These are phyloP conservation scores for Pomatostomus ruficeps DNA, from an alignment of 2,113 vertebrate genomes.

Conservation along the genomic window DNA sequence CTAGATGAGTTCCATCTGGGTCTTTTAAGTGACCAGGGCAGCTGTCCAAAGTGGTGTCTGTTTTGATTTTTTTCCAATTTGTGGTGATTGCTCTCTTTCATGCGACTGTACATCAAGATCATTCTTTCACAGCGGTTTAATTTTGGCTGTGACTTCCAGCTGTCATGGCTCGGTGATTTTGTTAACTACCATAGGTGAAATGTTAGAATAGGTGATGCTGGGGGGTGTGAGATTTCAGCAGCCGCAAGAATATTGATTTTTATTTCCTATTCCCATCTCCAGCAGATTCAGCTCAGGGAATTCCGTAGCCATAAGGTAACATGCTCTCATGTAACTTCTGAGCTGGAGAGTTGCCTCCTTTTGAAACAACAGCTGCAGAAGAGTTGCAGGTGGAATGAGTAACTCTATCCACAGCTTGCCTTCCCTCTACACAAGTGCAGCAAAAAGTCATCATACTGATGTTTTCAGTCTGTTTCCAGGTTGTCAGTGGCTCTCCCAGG, in stretches of 20 bases:
- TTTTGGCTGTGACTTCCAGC: background rate
- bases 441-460: rapidly evolving
- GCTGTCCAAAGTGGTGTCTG: constrained; percentile 22
- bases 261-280: background rate
- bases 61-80: constrained; percentile 31
- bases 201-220: background rate
- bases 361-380: background rate
- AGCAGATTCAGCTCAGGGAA: background rate
- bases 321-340: background rate
- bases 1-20: constrained; percentile 47
- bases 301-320: background rate
- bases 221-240: background rate
- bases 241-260: background rate
- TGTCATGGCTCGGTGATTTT: background rate
- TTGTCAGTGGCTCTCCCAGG: background rate
- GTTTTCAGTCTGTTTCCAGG: background rate
- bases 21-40: constrained; percentile 16
- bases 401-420: rapidly evolving
- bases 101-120: background rate
- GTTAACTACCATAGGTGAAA: background rate
- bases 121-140: background rate
- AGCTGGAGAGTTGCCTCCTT: background rate
- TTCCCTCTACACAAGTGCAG: background rate
- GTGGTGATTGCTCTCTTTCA: constrained; percentile 28
- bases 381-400: background rate